Evolutionary conservation across 2,113 vertebrate genomes (phyloP), one percentile per base, ranked within the genome.

Genomic region (Microcebus lehilahytsara): DNA sequence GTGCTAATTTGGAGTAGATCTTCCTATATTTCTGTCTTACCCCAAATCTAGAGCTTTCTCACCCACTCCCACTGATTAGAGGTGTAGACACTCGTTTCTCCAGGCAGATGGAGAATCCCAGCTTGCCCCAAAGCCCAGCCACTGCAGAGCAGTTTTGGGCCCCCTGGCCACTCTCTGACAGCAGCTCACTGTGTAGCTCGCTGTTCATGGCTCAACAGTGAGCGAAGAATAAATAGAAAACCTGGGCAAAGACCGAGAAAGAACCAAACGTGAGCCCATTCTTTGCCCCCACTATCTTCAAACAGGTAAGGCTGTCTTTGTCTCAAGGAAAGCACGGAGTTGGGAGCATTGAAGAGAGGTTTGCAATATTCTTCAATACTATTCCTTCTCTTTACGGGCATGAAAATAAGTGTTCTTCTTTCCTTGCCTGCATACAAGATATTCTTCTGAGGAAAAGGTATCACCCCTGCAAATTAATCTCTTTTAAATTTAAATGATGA

Each of bases 91-190:
- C 13, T 58, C 64, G 17, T 49, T 56, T 85, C 22, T 58, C 19
- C 32, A 80, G 53, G 19, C 51, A 34, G 42, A 58, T 6, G 22
- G 83, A 69, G 30, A 34, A 74, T 66, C 13, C 58, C 37, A 66
- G 46, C 19, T n/a, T 64, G 23, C 14, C 56, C 60, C 32, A 42
- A 6, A 14, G 53, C 34, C 58, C 9, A 40, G 30, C 16, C 40
- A 14, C 56, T 30, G 34, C 40, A 66, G 72, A n/a, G 40, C 1
- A 0, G 56, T 30, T 30, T 9, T 2, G 27, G 19, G 23, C 34
- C 25, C 8, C 30, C 13, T n/a, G 69, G 23, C 9, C 2, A 0
- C 0, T n/a, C 40, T 16, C 6, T 6, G 64, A 64, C 3, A 27
- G 79, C 14, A 67, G 27, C 23, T 14, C 60, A 13, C 30, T 51